Percentiles rank a stretch among this genome's conserved stretches.
Conservation (phyloP, 1,140 invertebrate genomes). For the Aphis gossypii region DNA sequence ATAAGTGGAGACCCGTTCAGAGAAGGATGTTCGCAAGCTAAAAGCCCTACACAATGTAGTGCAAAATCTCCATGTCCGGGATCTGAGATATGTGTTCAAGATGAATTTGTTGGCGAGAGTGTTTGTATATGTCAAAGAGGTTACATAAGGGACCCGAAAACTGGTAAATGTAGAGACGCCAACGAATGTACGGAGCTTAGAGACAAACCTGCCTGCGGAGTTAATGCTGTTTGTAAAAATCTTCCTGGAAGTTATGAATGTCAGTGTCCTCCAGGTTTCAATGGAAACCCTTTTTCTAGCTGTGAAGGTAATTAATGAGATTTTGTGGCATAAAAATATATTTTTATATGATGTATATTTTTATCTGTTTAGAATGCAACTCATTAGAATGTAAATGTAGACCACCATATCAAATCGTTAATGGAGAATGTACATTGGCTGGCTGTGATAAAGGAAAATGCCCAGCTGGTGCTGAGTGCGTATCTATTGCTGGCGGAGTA, state of each 20-base stretch:
- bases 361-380: slow-evolving; percentile 72
- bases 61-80: slow-evolving; percentile 77
- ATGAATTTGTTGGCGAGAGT: slow-evolving; percentile 74
- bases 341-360: not conserved
- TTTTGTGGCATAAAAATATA: not conserved
- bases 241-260: slow-evolving; percentile 93
- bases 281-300: slow-evolving; percentile 85
- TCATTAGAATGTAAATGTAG: slow-evolving; percentile 85
- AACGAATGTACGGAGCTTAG: slow-evolving; percentile 83
- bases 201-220: slow-evolving; percentile 79
- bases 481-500: slow-evolving; percentile 85
- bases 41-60: slow-evolving; percentile 73
- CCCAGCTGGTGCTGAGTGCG: slow-evolving; percentile 83
- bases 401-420: slow-evolving; percentile 82
- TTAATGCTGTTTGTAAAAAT: slow-evolving; percentile 90
- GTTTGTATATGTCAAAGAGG: slow-evolving; percentile 89
- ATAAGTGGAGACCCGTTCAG: slow-evolving; percentile 74
- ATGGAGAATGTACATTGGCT: slow-evolving; percentile 82
- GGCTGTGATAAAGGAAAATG: slow-evolving; percentile 81
- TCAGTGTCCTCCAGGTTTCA: slow-evolving; percentile 84
- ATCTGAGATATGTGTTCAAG: slow-evolving; percentile 83
- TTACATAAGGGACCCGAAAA: slow-evolving; percentile 76
- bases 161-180: slow-evolving; percentile 81
- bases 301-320: slow-evolving; percentile 72
- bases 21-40: slow-evolving; percentile 70